These are phyloP conservation scores for Brachyalestes nurse DNA, from an alignment of 2,797 vertebrate species.

Conservation along the genomic window DNA sequence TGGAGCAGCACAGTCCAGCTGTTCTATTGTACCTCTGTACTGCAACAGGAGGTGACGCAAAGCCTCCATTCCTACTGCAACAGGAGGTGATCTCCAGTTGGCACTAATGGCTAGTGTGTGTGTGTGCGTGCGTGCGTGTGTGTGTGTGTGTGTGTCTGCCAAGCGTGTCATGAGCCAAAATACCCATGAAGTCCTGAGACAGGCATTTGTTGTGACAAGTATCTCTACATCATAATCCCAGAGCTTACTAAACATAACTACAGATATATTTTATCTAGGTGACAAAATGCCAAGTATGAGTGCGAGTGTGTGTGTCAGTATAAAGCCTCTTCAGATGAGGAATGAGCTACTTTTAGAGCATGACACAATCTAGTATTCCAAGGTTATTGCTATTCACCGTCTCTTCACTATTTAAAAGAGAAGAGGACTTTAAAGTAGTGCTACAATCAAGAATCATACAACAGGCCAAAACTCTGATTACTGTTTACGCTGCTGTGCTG, in stretches of 20 bases:
- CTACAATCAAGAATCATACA: too few relatives aligned
- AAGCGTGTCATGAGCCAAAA: conserved; percentile 28
- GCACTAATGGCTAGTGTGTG: background rate
- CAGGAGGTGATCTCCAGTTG: background rate
- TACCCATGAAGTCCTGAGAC: background rate
- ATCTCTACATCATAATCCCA: conserved; percentile 8
- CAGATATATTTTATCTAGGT: background rate
- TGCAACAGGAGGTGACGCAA: conserved; percentile 22
- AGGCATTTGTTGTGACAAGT: conserved; percentile 3
- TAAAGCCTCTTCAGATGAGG: background rate
- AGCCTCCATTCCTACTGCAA: background rate
- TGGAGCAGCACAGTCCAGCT: background rate
- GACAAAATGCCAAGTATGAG: background rate
- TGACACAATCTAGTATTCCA: conserved; percentile 1
- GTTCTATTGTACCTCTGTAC: conserved; percentile 20
- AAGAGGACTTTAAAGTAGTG: too few relatives aligned
- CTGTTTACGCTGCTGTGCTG: too few relatives aligned
- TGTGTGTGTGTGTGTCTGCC: too few relatives aligned
- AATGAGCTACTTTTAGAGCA: background rate
- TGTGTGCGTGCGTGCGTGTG: background rate
- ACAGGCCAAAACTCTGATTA: too few relatives aligned
- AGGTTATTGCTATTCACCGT: background rate
- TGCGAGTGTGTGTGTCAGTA: background rate
- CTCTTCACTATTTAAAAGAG: background rate
- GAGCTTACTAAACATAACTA: conserved; percentile 18